Evolutionary conservation across 1,140 invertebrate species (phyloP).

Genomic region (Formica exsecta): DNA sequence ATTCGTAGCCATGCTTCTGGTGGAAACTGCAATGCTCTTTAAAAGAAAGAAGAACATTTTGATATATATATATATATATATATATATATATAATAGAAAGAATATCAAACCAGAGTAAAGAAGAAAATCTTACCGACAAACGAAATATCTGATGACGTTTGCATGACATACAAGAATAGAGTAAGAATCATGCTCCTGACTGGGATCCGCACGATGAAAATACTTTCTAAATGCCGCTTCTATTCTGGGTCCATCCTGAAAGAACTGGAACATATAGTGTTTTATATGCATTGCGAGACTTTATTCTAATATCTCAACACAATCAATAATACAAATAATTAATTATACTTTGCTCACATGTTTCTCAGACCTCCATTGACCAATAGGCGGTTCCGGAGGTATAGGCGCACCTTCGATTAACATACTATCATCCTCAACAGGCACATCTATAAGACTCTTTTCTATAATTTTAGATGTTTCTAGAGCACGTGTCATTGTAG

Average conservation of each 20-base stretch:
- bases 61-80: not conserved
- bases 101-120: conserved; percentile 13
- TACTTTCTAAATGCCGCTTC: conserved; percentile 98
- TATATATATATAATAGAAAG: not conserved
- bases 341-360: conserved; percentile 87
- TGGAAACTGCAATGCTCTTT: conserved; percentile 98
- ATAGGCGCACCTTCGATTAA: conserved; percentile 97
- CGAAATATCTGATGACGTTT: conserved; percentile 99
- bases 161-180: conserved; percentile 98
- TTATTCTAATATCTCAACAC: not conserved
- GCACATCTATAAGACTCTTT: conserved; percentile 88
- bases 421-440: conserved; percentile 89
- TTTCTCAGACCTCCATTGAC: conserved; percentile 94
- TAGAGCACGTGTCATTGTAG: conserved; percentile 97
- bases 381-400: conserved; percentile 96
- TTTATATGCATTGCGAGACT: conserved; percentile 1
- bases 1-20: conserved; percentile 98
- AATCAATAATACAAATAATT: conserved; percentile 13
- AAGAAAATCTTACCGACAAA: conserved; percentile 91
- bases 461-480: conserved; percentile 96
- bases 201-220: conserved; percentile 94
- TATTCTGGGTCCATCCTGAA: conserved; percentile 97
- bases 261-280: conserved; percentile 90
- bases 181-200: conserved; percentile 94
- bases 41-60: conserved; percentile 78